These are phyloP conservation scores for Euzophera pinguis DNA, from an alignment of 2,888 invertebrate genomes.

Conservation along the genomic window DNA sequence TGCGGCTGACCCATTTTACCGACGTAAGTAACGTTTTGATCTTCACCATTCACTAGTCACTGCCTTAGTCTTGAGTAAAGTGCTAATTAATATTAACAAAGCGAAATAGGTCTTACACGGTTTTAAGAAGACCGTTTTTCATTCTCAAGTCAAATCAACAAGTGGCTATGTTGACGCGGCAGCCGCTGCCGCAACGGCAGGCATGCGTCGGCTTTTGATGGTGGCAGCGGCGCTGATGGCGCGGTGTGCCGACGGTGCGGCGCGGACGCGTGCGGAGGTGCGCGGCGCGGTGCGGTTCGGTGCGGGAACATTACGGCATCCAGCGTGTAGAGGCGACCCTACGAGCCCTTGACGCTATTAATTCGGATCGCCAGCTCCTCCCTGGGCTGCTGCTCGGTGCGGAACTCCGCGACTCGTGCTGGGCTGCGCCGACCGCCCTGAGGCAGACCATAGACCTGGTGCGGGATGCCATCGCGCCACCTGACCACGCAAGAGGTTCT, in stretches of 20 bases:
- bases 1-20: too few relatives aligned
- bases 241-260: conserved; percentile 23
- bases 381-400: conserved; percentile 80
- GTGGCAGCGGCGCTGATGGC: conserved; percentile 26
- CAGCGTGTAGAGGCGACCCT: conserved; percentile 84
- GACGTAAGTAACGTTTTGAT: too few relatives aligned
- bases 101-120: too few relatives aligned
- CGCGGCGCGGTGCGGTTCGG: conserved; percentile 79
- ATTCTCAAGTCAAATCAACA: too few relatives aligned
- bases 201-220: conserved; percentile 32
- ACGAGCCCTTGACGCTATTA: conserved; percentile 82
- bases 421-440: conserved; percentile 89
- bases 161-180: not conserved
- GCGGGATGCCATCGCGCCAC: conserved; percentile 81
- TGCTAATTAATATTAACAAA: too few relatives aligned
- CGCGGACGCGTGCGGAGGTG: conserved; percentile 39
- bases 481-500: conserved; percentile 26
- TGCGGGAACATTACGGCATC: conserved; percentile 87
- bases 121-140: too few relatives aligned
- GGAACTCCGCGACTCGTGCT: conserved; percentile 89
- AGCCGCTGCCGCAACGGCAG: not conserved
- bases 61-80: too few relatives aligned
- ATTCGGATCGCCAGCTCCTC: conserved; percentile 77
- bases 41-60: too few relatives aligned
- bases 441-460: conserved; percentile 89